A percentile compares a stretch with the other conserved stretches of the same genome.
Evolutionary conservation across 2,888 invertebrate species (phyloP).

Genomic region (Phyllotreta striolata): DNA sequence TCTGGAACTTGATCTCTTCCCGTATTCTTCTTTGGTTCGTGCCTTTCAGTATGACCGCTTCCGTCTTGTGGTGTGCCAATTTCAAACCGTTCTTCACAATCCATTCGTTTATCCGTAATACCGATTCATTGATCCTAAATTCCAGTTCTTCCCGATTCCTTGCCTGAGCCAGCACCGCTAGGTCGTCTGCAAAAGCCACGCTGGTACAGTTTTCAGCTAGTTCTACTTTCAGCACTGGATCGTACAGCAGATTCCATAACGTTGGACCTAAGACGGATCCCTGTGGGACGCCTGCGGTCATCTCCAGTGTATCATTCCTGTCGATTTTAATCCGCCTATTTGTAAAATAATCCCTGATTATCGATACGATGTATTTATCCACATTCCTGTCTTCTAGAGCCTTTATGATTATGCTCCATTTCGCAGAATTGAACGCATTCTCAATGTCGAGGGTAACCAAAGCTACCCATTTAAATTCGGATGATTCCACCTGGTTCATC

Average conservation of each 20-base stretch:
- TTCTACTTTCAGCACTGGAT: constrained; percentile 22
- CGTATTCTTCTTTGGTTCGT: too few relatives aligned
- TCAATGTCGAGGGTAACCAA: too few relatives aligned
- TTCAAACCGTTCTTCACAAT: constrained; percentile 12
- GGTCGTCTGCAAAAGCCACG: constrained; percentile 36
- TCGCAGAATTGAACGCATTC: too few relatives aligned
- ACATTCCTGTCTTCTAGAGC: too few relatives aligned
- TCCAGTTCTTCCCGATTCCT: constrained; percentile 1
- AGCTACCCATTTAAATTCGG: too few relatives aligned
- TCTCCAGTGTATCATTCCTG: too few relatives aligned
- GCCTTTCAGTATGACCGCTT: neutral
- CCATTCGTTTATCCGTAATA: constrained; percentile 15
- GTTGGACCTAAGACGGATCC: constrained; percentile 34
- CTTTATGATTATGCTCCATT: too few relatives aligned
- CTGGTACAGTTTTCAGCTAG: neutral
- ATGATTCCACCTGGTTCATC: too few relatives aligned
- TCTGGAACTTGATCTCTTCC: too few relatives aligned
- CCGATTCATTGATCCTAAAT: neutral
- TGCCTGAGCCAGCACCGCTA: constrained; percentile 26
- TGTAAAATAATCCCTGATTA: too few relatives aligned
- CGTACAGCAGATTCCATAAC: constrained; percentile 37
- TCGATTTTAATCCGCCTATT: too few relatives aligned
- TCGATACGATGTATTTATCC: too few relatives aligned
- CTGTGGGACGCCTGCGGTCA: constrained; percentile 32
- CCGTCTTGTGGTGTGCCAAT: constrained; percentile 19